Percentiles rank a stretch among this genome's conserved stretches.
Evolutionary conservation across 2,888 invertebrate species (phyloP).

Genomic region (Ophion ventricosus): DNA sequence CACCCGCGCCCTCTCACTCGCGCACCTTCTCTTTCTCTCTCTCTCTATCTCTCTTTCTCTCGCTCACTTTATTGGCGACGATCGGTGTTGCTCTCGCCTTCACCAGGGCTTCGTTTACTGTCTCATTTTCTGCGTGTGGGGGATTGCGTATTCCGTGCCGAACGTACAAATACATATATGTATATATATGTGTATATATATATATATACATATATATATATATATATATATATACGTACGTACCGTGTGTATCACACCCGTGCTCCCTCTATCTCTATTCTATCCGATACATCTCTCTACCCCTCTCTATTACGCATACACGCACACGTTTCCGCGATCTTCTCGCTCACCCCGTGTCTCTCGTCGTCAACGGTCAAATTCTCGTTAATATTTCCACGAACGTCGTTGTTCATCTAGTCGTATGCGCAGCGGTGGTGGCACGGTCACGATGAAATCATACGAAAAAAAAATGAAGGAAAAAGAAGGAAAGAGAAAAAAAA

Average conservation of each 20-base stretch:
- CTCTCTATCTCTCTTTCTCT: constrained; percentile 14
- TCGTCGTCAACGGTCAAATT: constrained; percentile 51
- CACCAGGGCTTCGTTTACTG: constrained; percentile 76
- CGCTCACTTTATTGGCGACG: constrained; percentile 27
- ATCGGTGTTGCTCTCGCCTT: constrained; percentile 65
- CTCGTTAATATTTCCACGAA: constrained; percentile 48
- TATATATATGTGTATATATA: not conserved
- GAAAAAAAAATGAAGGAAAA: not conserved
- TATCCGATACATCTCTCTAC: constrained; percentile 35
- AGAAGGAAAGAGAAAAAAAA: not conserved
- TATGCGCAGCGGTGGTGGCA: constrained; percentile 19
- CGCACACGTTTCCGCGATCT: constrained; percentile 21
- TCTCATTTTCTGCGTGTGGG: constrained; percentile 72
- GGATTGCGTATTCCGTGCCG: constrained; percentile 55
- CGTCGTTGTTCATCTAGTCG: constrained; percentile 38
- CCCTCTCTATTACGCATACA: constrained; percentile 19
- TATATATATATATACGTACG: not conserved
- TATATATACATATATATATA: not conserved
- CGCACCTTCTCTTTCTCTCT: constrained; percentile 6
- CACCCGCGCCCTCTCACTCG: not conserved
- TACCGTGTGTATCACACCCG: constrained; percentile 60
- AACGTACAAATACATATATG: not conserved
- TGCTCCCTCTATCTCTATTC: constrained; percentile 68
- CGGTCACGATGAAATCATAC: constrained; percentile 36
- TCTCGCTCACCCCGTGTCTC: constrained; percentile 44